These are phyloP conservation scores for Typhlichthys subterraneus DNA, from an alignment of 2,797 vertebrate species.

Conservation along the genomic window DNA sequence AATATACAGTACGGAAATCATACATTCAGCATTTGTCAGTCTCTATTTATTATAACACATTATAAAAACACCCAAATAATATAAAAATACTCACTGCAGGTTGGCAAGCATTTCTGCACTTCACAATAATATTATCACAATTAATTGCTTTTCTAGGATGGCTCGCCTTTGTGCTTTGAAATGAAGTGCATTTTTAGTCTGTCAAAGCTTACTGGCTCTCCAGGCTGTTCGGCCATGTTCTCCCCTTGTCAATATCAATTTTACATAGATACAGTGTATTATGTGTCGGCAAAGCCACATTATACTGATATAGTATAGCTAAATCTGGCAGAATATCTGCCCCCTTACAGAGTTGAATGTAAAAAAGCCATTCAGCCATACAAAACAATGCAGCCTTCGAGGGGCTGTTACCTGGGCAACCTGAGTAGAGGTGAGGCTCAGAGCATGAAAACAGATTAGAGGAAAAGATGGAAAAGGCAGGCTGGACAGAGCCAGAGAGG, in stretches of 20 bases:
- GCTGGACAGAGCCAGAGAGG: conserved; percentile 18
- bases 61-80: conserved; percentile 8
- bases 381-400: conserved; percentile 78
- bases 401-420: conserved; percentile 82
- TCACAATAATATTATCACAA: conserved; percentile 36
- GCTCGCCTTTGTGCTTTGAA: conserved; percentile 36
- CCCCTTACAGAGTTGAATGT: conserved; percentile 39
- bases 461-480: conserved; percentile 42
- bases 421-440: conserved; percentile 73
- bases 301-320: conserved; percentile 40
- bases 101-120: conserved; percentile 19
- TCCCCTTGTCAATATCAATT: conserved; percentile 55
- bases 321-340: conserved; percentile 45
- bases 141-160: conserved; percentile 27
- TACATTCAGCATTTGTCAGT: conserved; percentile 12
- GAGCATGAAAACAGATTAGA: conserved; percentile 64
- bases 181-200: conserved; percentile 58
- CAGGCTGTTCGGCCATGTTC: conserved; percentile 25
- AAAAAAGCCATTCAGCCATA: conserved; percentile 66
- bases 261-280: conserved; percentile 43
- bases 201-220: conserved; percentile 43
- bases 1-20: conserved; percentile 15
- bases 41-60: conserved; percentile 4
- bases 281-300: conserved; percentile 32
- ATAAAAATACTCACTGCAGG: neutral